Percentiles rank a stretch among this genome's conserved stretches.
Evolutionary conservation across 2,888 invertebrate genomes (phyloP).

Genomic region (Tridacna crocea): DNA sequence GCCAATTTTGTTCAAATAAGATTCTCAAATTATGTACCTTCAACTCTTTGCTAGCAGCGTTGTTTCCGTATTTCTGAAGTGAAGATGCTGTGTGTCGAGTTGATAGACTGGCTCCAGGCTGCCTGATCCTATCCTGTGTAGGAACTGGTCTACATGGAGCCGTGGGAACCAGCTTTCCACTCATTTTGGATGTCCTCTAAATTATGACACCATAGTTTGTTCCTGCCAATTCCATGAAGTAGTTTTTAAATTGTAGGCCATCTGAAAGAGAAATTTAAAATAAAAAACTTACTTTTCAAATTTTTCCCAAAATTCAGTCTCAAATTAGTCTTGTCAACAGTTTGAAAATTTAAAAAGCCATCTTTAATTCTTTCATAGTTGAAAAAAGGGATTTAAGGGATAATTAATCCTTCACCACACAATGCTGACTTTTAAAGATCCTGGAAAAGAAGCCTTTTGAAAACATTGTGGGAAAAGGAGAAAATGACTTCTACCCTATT

Average conservation of each 20-base stretch:
- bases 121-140: neutral
- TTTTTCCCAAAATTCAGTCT: neutral
- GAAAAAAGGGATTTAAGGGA: too few relatives aligned
- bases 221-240: neutral
- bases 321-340: neutral
- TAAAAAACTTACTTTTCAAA: neutral
- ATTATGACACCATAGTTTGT: neutral
- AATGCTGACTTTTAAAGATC: too few relatives aligned
- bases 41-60: slow-evolving; percentile 31
- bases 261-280: neutral
- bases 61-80: slow-evolving; percentile 37
- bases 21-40: slow-evolving; percentile 25
- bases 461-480: too few relatives aligned
- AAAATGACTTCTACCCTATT: too few relatives aligned
- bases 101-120: slow-evolving; percentile 17
- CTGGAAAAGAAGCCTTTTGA: too few relatives aligned
- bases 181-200: neutral
- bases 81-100: slow-evolving; percentile 44
- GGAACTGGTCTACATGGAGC: neutral
- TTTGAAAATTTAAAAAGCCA: neutral
- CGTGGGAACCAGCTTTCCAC: neutral
- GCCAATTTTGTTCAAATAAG: neutral
- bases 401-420: too few relatives aligned
- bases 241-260: neutral
- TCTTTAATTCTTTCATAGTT: too few relatives aligned